These are phyloP conservation scores for Centropus unirufus DNA, from an alignment of 2,113 vertebrate species.

Conservation along the genomic window DNA sequence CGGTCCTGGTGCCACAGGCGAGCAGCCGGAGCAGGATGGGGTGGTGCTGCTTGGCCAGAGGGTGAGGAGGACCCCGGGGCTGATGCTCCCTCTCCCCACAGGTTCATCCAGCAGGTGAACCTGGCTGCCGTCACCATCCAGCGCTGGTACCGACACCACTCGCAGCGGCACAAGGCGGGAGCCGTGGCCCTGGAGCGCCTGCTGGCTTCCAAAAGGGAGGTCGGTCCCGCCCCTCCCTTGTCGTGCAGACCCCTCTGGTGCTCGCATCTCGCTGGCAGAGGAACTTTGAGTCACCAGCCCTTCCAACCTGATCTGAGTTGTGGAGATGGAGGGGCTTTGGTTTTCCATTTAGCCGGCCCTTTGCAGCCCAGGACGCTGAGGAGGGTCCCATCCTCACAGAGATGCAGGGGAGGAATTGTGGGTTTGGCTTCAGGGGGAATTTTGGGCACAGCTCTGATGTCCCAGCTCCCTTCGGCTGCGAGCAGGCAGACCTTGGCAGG, in stretches of 20 bases:
- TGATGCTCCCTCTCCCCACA: slow-evolving; percentile 29
- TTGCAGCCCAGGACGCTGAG: accelerated
- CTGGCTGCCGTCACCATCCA: slow-evolving; percentile 89
- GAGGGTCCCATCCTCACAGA: accelerated
- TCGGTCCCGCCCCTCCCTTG: background rate
- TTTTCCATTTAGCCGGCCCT: background rate
- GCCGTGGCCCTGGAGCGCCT: slow-evolving; percentile 71
- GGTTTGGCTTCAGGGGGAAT: background rate
- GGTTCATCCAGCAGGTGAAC: slow-evolving; percentile 93
- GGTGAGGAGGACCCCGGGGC: background rate
- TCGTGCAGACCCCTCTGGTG: accelerated
- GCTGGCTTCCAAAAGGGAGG: slow-evolving; percentile 82
- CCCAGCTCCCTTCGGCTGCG: background rate
- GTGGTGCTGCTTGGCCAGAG: no score
- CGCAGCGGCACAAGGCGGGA: slow-evolving; percentile 51
- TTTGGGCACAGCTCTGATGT: background rate
- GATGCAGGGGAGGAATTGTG: background rate
- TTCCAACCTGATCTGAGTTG: background rate
- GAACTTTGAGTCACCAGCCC: background rate
- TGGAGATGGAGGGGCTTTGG: accelerated
- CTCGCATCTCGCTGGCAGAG: accelerated
- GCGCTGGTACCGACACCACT: slow-evolving; percentile 89
- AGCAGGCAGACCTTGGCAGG: background rate
- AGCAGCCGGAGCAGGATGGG: accelerated
- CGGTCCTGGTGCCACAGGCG: accelerated